These are phyloP conservation scores for Meloidogyne chitwoodi DNA, from an alignment of 1,140 invertebrate genomes.

Conservation along the genomic window DNA sequence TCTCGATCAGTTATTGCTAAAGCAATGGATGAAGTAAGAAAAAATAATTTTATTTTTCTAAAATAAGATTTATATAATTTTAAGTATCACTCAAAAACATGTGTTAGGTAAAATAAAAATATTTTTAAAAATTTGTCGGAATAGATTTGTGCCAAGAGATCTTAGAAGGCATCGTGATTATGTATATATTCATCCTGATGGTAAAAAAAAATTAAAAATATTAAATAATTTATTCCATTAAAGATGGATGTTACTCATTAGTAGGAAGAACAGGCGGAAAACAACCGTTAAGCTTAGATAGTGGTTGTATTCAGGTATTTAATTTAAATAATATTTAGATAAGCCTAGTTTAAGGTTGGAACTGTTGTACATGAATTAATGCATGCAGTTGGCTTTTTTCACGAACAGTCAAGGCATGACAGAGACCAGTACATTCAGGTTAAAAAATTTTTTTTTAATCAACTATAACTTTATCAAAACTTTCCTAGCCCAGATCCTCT, in stretches of 20 bases:
- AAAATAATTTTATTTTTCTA: neutral
- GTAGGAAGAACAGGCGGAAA: conserved; percentile 17
- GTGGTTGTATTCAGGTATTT: conserved; percentile 54
- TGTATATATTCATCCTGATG: conserved; percentile 51
- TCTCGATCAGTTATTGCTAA: conserved; percentile 51
- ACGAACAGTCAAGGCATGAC: conserved; percentile 59
- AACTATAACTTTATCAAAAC: neutral
- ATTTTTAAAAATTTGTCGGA: neutral
- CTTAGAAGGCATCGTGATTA: conserved; percentile 38
- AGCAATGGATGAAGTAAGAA: conserved; percentile 39
- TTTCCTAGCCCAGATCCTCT: conserved; percentile 42
- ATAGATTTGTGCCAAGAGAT: conserved; percentile 44
- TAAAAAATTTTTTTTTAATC: neutral
- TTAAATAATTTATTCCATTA: neutral
- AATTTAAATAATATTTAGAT: neutral
- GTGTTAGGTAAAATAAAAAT: conserved; percentile 32
- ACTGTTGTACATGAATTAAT: conserved; percentile 59
- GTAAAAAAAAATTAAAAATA: conserved; percentile 35
- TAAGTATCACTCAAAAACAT: conserved; percentile 49
- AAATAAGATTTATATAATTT: conserved; percentile 15
- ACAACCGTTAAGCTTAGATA: conserved; percentile 55
- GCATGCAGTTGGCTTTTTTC: conserved; percentile 60
- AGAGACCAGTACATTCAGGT: conserved; percentile 53
- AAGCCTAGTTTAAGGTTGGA: conserved; percentile 18
- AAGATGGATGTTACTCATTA: conserved; percentile 11